These are phyloP conservation scores for Lasioglossum albipes DNA, from an alignment of 1,140 invertebrate genomes.

Conservation along the genomic window DNA sequence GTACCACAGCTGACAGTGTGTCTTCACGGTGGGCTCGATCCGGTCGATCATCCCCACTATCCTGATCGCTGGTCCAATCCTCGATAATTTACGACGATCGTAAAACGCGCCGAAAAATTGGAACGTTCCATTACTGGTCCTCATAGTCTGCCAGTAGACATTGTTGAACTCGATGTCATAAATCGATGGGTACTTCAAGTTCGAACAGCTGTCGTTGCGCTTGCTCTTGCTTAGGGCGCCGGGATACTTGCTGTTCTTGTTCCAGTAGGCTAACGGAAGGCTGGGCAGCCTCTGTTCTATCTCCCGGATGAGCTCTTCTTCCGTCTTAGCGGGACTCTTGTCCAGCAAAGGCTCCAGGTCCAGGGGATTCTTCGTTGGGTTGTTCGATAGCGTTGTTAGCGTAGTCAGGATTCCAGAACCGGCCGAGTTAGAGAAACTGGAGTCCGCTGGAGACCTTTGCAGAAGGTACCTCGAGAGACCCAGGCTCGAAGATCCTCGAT, in stretches of 20 bases:
- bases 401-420: conserved; percentile 57
- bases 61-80: conserved; percentile 89
- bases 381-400: conserved; percentile 60
- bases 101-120: conserved; percentile 94
- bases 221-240: conserved; percentile 47
- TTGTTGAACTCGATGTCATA: conserved; percentile 95
- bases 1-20: conserved; percentile 95
- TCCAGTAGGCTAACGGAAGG: conserved; percentile 91
- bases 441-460: conserved; percentile 64
- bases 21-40: conserved; percentile 90
- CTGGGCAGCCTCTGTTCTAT: conserved; percentile 88
- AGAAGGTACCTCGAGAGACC: conserved; percentile 73
- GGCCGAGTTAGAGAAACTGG: conserved; percentile 49
- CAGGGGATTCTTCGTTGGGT: conserved; percentile 66
- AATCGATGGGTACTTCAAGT: conserved; percentile 87
- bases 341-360: conserved; percentile 82
- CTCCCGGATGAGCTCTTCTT: conserved; percentile 88
- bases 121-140: conserved; percentile 90
- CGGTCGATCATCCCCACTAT: conserved; percentile 95
- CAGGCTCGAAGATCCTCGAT: conserved; percentile 75
- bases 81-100: conserved; percentile 88
- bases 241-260: conserved; percentile 85
- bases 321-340: conserved; percentile 84
- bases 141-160: conserved; percentile 92
- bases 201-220: conserved; percentile 87